phyloP scores from a whole-genome alignment of 1,140 invertebrate genomes.

The Lepidotrigona ventralis region DNA sequence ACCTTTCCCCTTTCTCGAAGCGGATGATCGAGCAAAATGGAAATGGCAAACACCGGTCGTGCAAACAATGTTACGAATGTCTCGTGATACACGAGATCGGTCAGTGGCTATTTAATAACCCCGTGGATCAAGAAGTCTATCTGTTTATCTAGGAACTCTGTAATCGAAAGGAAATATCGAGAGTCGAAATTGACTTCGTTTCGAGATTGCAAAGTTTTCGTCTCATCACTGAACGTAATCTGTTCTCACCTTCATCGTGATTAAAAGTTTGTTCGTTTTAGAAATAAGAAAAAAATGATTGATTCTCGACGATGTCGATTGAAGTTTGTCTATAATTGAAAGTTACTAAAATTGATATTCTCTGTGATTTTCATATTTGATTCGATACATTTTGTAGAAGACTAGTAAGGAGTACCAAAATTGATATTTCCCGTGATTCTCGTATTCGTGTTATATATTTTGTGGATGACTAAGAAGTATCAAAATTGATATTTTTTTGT shows the following conservation, averaged over 20 bases:
- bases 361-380: too few relatives aligned
- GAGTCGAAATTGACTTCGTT: not conserved
- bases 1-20: slow-evolving; percentile 36
- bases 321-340: too few relatives aligned
- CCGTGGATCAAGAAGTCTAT: slow-evolving; percentile 36
- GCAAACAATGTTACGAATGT: slow-evolving; percentile 23
- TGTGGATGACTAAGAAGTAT: not conserved
- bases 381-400: too few relatives aligned
- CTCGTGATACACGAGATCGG: slow-evolving; percentile 23
- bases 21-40: not conserved
- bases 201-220: too few relatives aligned
- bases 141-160: not conserved
- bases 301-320: too few relatives aligned
- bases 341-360: too few relatives aligned
- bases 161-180: slow-evolving; percentile 46
- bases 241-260: too few relatives aligned
- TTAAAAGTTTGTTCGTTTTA: too few relatives aligned
- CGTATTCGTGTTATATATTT: not conserved
- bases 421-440: too few relatives aligned
- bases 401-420: too few relatives aligned
- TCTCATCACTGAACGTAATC: too few relatives aligned
- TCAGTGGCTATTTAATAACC: slow-evolving; percentile 26
- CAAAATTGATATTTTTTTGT: not conserved
- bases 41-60: slow-evolving; percentile 29
- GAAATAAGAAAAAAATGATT: too few relatives aligned